Evolutionary conservation across 92 coral and sea anemone genomes (phyloP), one percentile per base, ranked within the genome.

Genomic region (Actinostola sp.): DNA sequence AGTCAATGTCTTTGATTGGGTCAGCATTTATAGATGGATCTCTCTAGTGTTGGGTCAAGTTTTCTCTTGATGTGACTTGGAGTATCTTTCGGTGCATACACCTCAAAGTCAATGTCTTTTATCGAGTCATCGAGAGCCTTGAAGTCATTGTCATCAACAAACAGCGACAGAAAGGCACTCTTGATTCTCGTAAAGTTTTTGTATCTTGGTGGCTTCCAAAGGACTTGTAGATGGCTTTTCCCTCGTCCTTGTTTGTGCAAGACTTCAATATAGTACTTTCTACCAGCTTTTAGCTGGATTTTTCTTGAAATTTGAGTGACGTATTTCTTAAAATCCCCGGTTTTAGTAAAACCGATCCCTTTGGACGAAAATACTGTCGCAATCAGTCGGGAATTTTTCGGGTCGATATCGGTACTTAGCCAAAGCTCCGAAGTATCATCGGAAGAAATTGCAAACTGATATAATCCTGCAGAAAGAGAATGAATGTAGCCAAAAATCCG

Each of bases 391-490:
- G 86, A 63, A 45, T 70, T 86, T 67, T 66, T 90, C 82, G 96
- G 96, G 53, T 86, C 78, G 39, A 80, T 75, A 61, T 90, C 89
- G 78, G 89, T 61, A 59, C 96, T 90, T 30, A 90, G 82, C 96
- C 96, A 90, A 16, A 90, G 87, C 72, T 90, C 96, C 72, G 96
- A 90, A 58, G 92, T 79, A 25, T 90, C 96, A 66, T 90, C 96
- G 72, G 96, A 90, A 70, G 88, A 72, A 51, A 85, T 78, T 26
- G 92, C 96, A 71, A 90, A 90, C 67, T 90, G 92, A 68, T 90
- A 80, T 21, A 78, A 67, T 6, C 96, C 96, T 12, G 72, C 61
- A 14, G 70, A 53, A 34, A 60, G 75, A 2, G 90, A 80, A 56
- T 90, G 92, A 63, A 90, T 43, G 65, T 87, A 90, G 2, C 96